A percentile compares a stretch with the other conserved stretches of the same genome.
These are phyloP conservation scores for Hippopotamyrus pictus DNA, from an alignment of 2,797 vertebrate species.

Conservation along the genomic window DNA sequence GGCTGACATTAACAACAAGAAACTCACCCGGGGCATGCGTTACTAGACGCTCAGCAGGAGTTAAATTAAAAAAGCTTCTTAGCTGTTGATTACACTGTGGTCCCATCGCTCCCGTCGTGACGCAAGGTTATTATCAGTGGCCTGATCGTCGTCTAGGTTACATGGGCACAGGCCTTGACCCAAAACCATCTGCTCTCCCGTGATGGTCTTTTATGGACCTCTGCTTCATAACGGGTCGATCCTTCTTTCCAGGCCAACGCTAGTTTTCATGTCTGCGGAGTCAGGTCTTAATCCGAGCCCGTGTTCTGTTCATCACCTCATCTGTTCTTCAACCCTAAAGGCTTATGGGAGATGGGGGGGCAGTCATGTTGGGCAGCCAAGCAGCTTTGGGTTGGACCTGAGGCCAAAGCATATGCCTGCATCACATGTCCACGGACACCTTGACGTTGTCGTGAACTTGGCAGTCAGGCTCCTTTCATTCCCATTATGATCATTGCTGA, in stretches of 20 bases:
- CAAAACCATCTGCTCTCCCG: not conserved
- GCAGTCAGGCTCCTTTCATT: not conserved
- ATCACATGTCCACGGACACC: not conserved
- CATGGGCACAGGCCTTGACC: not conserved
- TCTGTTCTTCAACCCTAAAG: not conserved
- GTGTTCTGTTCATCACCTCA: not conserved
- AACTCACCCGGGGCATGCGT: not conserved
- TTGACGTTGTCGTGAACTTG: not conserved
- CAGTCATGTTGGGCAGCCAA: not conserved
- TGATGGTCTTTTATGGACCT: not conserved
- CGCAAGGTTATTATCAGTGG: not conserved
- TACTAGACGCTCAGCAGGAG: not conserved
- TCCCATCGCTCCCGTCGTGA: not conserved
- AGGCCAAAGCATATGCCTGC: not conserved
- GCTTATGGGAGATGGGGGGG: not conserved
- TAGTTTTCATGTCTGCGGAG: not conserved
- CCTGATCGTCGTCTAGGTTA: too few species aligned
- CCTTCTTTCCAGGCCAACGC: not conserved
- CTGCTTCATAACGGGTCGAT: not conserved
- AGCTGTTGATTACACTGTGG: not conserved
- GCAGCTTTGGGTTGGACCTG: not conserved
- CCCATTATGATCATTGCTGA: not conserved
- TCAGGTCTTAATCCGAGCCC: not conserved
- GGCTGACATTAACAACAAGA: not conserved
- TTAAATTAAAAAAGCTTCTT: not conserved